These are phyloP conservation scores for Lophius piscatorius DNA, from an alignment of 2,113 vertebrate species.

Conservation along the genomic window DNA sequence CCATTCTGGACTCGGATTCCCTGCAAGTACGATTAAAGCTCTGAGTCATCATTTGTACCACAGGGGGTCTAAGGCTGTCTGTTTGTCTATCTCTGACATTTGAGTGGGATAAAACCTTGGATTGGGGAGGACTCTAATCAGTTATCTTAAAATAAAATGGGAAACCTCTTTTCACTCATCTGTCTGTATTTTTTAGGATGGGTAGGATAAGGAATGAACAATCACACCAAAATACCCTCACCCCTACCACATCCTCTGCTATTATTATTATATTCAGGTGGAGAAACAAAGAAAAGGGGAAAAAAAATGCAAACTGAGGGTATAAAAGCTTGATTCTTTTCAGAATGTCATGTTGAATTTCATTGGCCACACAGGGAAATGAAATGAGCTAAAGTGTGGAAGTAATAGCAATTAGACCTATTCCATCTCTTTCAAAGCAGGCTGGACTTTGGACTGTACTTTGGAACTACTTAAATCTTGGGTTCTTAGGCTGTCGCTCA, in stretches of 20 bases:
- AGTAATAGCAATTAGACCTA: slow-evolving; percentile 54
- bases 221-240: slow-evolving; percentile 41
- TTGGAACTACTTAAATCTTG: slow-evolving; percentile 30
- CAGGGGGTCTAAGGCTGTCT: slow-evolving; percentile 45
- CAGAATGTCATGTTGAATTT: slow-evolving; percentile 62
- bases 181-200: slow-evolving; percentile 40
- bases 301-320: slow-evolving; percentile 27
- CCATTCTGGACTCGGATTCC: slow-evolving; percentile 59
- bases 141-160: slow-evolving; percentile 50
- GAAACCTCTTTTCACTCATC: slow-evolving; percentile 49
- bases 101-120: slow-evolving; percentile 18
- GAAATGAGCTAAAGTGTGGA: slow-evolving; percentile 47
- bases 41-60: slow-evolving; percentile 61
- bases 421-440: slow-evolving; percentile 26
- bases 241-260: slow-evolving; percentile 20
- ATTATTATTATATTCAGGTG: slow-evolving; percentile 5
- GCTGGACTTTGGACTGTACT: slow-evolving; percentile 45
- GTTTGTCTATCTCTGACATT: slow-evolving; percentile 32
- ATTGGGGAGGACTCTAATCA: slow-evolving; percentile 19
- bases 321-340: slow-evolving; percentile 44
- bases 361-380: slow-evolving; percentile 27
- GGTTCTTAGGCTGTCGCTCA: slow-evolving; percentile 37
- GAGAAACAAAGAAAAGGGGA: slow-evolving; percentile 33
- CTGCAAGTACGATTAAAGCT: slow-evolving; percentile 67
- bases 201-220: slow-evolving; percentile 48